Conservation (phyloP, 2,797 vertebrate genomes). For the Eupleurogrammus muticus region DNA sequence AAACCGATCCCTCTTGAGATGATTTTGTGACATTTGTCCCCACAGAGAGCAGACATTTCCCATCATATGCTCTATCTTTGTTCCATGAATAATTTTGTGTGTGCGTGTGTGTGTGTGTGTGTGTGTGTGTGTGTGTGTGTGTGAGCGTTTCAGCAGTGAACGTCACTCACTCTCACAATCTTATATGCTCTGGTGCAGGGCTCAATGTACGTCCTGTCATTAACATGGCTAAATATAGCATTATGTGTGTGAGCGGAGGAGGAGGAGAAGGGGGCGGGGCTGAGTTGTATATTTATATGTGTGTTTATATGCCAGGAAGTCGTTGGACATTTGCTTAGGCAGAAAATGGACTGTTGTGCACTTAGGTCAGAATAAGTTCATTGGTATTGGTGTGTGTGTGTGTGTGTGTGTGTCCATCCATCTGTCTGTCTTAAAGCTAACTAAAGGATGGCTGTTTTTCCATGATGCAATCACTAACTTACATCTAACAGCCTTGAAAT, state of each 20-base stretch:
- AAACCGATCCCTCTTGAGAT: background rate
- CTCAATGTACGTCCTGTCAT: slow-evolving; percentile 55
- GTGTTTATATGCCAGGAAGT: slow-evolving; percentile 67
- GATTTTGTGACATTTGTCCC: background rate
- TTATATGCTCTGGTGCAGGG: slow-evolving; percentile 29
- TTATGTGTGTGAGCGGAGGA: slow-evolving; percentile 42
- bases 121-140: no score
- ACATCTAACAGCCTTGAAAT: slow-evolving; percentile 48
- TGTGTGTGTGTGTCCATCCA: slow-evolving; percentile 22
- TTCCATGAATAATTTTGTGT: slow-evolving; percentile 3
- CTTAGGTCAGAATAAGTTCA: slow-evolving; percentile 58
- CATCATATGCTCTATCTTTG: slow-evolving; percentile 14
- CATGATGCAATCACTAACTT: slow-evolving; percentile 55
- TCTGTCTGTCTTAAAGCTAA: slow-evolving; percentile 39
- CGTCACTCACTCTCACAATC: slow-evolving; percentile 26
- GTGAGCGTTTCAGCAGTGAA: slow-evolving; percentile 18
- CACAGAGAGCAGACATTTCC: slow-evolving; percentile 15
- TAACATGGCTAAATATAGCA: slow-evolving; percentile 75
- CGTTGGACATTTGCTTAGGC: slow-evolving; percentile 58
- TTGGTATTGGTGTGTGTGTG: slow-evolving; percentile 25
- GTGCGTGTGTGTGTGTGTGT: no score
- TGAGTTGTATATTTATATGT: slow-evolving; percentile 64
- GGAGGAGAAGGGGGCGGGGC: slow-evolving; percentile 20
- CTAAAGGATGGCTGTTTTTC: slow-evolving; percentile 55
- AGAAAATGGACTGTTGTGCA: slow-evolving; percentile 46